These are phyloP conservation scores for Amphibalanus amphitrite DNA, from an alignment of 1,140 invertebrate genomes.

Conservation along the genomic window DNA sequence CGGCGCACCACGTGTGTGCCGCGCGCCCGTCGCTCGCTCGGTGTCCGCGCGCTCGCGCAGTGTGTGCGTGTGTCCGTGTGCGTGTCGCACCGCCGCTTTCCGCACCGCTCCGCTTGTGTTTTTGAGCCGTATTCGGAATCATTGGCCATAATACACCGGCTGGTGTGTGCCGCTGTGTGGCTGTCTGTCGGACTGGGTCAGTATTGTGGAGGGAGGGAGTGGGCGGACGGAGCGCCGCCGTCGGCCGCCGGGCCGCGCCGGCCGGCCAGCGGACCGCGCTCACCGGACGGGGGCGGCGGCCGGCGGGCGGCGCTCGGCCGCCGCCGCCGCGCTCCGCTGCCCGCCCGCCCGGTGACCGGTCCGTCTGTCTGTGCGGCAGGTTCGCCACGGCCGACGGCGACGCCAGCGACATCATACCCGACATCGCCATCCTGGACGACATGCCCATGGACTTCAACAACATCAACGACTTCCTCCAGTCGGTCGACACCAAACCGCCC, in stretches of 20 bases:
- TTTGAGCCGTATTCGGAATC: neutral
- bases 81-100: neutral
- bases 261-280: neutral
- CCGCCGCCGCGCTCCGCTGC: neutral
- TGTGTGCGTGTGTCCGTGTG: neutral
- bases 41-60: neutral
- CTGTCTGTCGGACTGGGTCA: too few species aligned
- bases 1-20: too few species aligned
- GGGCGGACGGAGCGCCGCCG: too few species aligned
- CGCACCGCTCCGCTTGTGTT: neutral
- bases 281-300: neutral
- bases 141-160: neutral
- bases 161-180: neutral
- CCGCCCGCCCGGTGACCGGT: neutral
- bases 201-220: too few species aligned
- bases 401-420: neutral
- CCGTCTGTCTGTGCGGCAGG: neutral
- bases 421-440: neutral
- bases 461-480: neutral
- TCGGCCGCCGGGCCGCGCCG: too few species aligned
- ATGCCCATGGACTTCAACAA: slow-evolving; percentile 1
- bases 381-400: neutral
- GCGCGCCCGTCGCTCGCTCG: too few species aligned
- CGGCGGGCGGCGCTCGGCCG: too few species aligned
- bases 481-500: neutral